Percentiles rank a stretch among this genome's conserved stretches.
Evolutionary conservation across 1,140 invertebrate species (phyloP).

Genomic region (Scaptomyza montana): DNA sequence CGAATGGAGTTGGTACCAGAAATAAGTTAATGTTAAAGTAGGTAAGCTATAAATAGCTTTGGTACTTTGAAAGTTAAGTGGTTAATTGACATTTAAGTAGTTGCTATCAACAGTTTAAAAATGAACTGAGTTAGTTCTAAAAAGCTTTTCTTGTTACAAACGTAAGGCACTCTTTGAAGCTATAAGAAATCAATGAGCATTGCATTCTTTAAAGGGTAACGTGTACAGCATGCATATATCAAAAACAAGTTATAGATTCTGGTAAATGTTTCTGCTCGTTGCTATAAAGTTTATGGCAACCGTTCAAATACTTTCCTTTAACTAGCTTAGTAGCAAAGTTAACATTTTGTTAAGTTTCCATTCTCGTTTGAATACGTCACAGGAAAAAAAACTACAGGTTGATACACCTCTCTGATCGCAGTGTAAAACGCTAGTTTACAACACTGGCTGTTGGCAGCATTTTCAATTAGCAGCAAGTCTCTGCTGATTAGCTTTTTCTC

Average conservation of each 20-base stretch:
- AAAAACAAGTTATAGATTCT: too few species aligned
- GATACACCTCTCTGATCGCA: background rate
- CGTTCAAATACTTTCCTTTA: too few species aligned
- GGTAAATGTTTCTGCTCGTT: too few species aligned
- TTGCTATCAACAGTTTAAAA: background rate
- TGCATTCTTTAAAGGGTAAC: too few species aligned
- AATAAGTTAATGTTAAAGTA: background rate
- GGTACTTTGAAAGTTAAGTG: background rate
- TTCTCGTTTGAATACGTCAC: background rate
- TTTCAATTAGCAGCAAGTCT: slow-evolving; percentile 40
- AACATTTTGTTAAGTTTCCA: background rate
- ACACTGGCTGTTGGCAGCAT: background rate
- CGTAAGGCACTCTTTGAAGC: background rate
- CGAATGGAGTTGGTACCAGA: background rate
- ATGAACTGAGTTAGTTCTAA: too few species aligned
- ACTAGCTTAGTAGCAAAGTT: background rate
- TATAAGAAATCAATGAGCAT: too few species aligned
- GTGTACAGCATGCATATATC: too few species aligned
- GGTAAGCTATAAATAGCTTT: slow-evolving; percentile 4
- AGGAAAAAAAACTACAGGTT: too few species aligned
- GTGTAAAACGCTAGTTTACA: background rate
- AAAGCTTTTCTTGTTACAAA: too few species aligned
- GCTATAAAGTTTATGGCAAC: too few species aligned
- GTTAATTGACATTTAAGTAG: background rate
- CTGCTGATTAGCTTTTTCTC: slow-evolving; percentile 33